Conservation (phyloP, 2,113 vertebrate genomes). For the Gasterosteus aculeatus region DNA sequence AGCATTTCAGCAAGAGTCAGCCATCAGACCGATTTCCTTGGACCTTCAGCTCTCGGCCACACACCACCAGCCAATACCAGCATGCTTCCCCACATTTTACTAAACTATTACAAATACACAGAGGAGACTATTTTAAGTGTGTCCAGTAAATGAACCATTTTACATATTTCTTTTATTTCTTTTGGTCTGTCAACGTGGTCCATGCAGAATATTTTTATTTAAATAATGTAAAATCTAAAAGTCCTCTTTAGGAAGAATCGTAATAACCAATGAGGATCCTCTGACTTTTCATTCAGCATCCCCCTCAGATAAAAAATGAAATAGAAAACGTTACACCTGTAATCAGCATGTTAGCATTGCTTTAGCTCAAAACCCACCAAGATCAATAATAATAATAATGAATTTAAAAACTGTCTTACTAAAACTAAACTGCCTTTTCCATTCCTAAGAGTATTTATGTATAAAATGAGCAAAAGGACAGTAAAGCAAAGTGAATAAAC, state of each 20-base stretch:
- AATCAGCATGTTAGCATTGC: neutral
- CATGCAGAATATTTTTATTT: neutral
- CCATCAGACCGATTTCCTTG: conserved; percentile 44
- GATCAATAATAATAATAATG: conserved; percentile 16
- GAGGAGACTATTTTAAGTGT: conserved; percentile 14
- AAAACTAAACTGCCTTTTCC: neutral
- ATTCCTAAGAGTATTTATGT: neutral
- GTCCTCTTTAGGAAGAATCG: neutral
- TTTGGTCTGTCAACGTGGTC: neutral
- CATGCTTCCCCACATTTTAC: conserved; percentile 84
- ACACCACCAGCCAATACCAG: conserved; percentile 92
- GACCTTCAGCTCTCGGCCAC: conserved; percentile 87
- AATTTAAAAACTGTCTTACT: neutral
- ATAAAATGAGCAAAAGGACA: conserved; percentile 35
- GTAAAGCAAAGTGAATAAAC: conserved; percentile 41
- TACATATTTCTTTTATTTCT: neutral
- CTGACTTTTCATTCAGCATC: neutral
- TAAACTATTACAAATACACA: conserved; percentile 54
- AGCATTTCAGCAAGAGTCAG: conserved; percentile 61
- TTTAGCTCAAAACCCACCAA: conserved; percentile 1
- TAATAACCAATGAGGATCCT: neutral
- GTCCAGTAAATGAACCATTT: neutral
- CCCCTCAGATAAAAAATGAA: neutral
- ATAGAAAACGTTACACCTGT: neutral
- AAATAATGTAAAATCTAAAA: neutral